A percentile compares a stretch with the other conserved stretches of the same genome.
These are phyloP conservation scores for Hippocampus barbouri DNA, from an alignment of 2,113 vertebrate species.

Conservation along the genomic window DNA sequence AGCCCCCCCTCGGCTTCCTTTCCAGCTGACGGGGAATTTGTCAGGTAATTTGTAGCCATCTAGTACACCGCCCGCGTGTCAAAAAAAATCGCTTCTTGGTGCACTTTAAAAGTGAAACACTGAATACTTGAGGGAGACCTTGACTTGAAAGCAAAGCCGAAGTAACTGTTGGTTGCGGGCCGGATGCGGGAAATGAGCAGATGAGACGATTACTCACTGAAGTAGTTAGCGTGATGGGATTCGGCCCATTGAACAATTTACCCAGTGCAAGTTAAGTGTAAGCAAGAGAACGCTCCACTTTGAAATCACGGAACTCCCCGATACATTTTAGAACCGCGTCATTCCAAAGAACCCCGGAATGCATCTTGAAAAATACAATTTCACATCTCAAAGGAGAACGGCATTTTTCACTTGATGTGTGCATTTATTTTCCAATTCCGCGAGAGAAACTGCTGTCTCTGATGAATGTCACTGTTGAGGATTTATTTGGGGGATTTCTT, in stretches of 20 bases:
- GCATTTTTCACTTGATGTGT: background rate
- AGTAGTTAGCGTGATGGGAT: conserved; percentile 29
- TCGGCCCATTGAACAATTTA: conserved; percentile 43
- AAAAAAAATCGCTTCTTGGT: conserved; percentile 11
- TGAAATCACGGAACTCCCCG: no score
- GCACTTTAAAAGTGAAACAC: conserved; percentile 45
- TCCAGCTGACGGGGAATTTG: conserved; percentile 40
- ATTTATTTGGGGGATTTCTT: no score
- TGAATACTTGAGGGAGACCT: conserved; percentile 35
- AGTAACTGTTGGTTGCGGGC: no score
- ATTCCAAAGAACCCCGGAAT: no score
- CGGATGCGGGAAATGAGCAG: conserved; percentile 4
- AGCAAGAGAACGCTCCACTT: background rate
- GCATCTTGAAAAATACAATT: background rate
- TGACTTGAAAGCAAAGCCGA: conserved; percentile 16
- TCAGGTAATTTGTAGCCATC: conserved; percentile 20
- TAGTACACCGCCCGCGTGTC: conserved; percentile 37
- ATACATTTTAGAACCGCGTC: no score
- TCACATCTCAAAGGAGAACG: conserved; percentile 11
- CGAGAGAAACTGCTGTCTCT: conserved; percentile 27
- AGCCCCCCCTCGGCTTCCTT: conserved; percentile 34
- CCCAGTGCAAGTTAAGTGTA: conserved; percentile 25
- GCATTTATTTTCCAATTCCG: background rate
- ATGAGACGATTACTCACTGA: conserved; percentile 41
- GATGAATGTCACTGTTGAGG: conserved; percentile 30